Evolutionary conservation across 2,888 invertebrate species (phyloP), one percentile per base, ranked within the genome.

Genomic region (Oligia latruncula): DNA sequence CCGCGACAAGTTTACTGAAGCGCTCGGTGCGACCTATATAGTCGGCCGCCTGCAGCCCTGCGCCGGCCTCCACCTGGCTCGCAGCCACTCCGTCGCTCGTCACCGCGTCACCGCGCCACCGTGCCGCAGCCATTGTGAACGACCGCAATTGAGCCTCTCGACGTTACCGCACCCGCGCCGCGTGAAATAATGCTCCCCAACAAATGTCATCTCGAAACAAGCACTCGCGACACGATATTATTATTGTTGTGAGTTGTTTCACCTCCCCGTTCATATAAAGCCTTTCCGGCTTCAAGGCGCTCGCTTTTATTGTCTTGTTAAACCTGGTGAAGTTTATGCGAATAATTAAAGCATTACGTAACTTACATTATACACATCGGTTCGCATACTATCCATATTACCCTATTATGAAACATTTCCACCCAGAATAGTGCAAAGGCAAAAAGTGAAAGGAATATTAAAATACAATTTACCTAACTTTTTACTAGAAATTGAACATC

Each of bases 1-100:
- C 94, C 93, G 95, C 95, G 95, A 95, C 96, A 93, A 96, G 96
- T 95, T 96, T 95, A 95, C 93, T 94, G 95, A 95, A 95, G 95
- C 95, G 95, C 93, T 94, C 93, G 93, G 90, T 91, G 92, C 95
- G 96, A 96, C 96, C 96, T 97, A 96, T 91, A 96, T 96, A 93
- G 93, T 89, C 91, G 91, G 93, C 91, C 92, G 91, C 92, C 92
- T 92, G 91, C 91, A 92, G 90, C 88, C 84, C 86, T 88, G 88
- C 87, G 87, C 87, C 88, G 87, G 86, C 88, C 90, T 86, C 88
- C 87, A 88, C 91, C 86, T 89, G 88, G 88, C 84, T 82, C 88
- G 83, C 87, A 85, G 82, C 82, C 29, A 71, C 78, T 74, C 79
- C 74, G 86, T 76, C 82, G 72, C 77, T 64, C 87, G 83, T 77